phyloP scores from a whole-genome alignment of 2,888 invertebrate genomes.

The Amaurobius ferox region DNA sequence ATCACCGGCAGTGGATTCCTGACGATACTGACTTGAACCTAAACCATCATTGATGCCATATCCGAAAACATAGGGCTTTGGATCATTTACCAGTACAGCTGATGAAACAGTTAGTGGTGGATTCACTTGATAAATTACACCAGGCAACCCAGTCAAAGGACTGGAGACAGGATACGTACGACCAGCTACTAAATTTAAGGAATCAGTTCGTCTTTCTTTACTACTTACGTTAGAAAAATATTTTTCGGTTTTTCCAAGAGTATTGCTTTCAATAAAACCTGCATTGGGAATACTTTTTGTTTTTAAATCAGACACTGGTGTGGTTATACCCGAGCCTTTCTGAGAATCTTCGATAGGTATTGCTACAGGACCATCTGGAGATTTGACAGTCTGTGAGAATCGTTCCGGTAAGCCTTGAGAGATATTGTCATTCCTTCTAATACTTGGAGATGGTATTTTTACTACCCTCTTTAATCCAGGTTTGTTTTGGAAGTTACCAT shows the following conservation, averaged over 20 bases:
- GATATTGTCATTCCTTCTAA: background rate
- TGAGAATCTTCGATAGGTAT: background rate
- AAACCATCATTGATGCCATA: constrained; percentile 48
- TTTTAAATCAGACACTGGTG: no score
- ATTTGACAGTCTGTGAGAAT: constrained; percentile 17
- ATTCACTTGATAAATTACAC: no score
- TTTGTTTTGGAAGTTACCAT: background rate
- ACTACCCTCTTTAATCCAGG: background rate
- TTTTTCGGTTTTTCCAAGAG: no score
- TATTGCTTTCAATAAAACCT: background rate
- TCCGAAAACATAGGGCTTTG: constrained; percentile 47
- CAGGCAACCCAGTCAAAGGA: no score
- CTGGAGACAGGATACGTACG: no score
- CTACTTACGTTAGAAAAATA: no score
- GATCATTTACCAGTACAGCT: background rate
- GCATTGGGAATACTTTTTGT: background rate
- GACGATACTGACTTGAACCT: constrained; percentile 52
- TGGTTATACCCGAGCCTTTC: background rate
- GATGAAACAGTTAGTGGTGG: no score
- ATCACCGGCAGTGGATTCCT: constrained; percentile 26
- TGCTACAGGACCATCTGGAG: constrained; percentile 17
- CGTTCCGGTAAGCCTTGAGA: background rate
- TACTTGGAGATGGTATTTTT: background rate
- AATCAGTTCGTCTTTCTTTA: no score
- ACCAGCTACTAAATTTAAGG: no score